A percentile compares a stretch with the other conserved stretches of the same genome.
Evolutionary conservation across 2,888 invertebrate species (phyloP).

Genomic region (Cordilura impudica): DNA sequence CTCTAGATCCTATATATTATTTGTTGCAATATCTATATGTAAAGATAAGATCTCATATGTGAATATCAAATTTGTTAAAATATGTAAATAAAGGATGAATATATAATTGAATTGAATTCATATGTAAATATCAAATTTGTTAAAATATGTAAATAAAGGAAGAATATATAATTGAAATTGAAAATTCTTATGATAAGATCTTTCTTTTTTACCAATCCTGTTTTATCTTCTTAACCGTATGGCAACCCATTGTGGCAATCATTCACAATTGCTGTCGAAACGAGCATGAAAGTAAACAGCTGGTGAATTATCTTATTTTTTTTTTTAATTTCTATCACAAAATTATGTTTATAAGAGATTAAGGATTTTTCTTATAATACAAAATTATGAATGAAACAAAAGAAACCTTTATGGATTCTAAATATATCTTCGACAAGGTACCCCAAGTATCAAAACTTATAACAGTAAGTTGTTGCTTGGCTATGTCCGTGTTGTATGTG

Average conservation of each 20-base stretch:
- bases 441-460: slow-evolving; percentile 78
- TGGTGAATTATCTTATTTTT: background rate
- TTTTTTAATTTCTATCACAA: background rate
- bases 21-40: too few species aligned
- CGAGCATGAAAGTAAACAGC: slow-evolving; percentile 16
- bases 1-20: too few species aligned
- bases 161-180: too few species aligned
- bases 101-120: too few species aligned
- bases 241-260: background rate
- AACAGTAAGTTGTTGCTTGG: slow-evolving; percentile 86
- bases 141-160: too few species aligned
- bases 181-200: too few species aligned
- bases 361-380: background rate
- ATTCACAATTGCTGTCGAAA: background rate
- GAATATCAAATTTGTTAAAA: too few species aligned
- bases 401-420: slow-evolving; percentile 29
- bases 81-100: too few species aligned
- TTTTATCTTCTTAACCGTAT: too few species aligned
- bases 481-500: slow-evolving; percentile 88
- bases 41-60: too few species aligned
- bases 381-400: slow-evolving; percentile 53
- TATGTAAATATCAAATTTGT: too few species aligned
- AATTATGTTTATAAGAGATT: slow-evolving; percentile 18
- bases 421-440: slow-evolving; percentile 41
- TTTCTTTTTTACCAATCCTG: too few species aligned